phyloP scores from a whole-genome alignment of 2,888 invertebrate species.

The Galeopsomyia nigrocyanea region DNA sequence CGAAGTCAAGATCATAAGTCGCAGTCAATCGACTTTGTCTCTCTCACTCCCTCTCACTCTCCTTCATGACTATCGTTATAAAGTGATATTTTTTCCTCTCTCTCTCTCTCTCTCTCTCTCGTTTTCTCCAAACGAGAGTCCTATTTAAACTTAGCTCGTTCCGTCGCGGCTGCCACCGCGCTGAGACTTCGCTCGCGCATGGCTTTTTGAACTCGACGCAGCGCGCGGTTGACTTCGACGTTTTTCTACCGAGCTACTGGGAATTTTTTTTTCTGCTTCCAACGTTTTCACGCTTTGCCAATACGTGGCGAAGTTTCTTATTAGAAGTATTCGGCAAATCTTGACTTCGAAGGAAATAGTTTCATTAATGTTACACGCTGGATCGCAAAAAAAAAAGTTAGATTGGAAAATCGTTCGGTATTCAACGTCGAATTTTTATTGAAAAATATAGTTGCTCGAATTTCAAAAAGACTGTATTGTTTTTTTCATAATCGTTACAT shows the following conservation, averaged over 20 bases:
- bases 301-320: too few relatives aligned
- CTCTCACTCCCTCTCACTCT: neutral
- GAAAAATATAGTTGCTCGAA: too few relatives aligned
- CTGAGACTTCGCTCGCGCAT: neutral
- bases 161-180: slow-evolving; percentile 2
- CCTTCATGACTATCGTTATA: slow-evolving; percentile 9
- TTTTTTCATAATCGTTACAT: too few relatives aligned
- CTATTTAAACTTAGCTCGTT: slow-evolving; percentile 44
- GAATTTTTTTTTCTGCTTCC: neutral
- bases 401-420: too few relatives aligned
- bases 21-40: slow-evolving; percentile 2
- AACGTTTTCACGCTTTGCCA: too few relatives aligned
- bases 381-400: too few relatives aligned
- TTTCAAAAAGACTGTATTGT: too few relatives aligned
- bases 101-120: too few relatives aligned
- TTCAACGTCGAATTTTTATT: too few relatives aligned
- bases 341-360: too few relatives aligned
- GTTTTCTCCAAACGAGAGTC: neutral
- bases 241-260: neutral
- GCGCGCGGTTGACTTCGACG: slow-evolving; percentile 12
- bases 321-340: too few relatives aligned
- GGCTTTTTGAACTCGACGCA: slow-evolving; percentile 13
- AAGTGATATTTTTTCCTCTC: slow-evolving; percentile 15
- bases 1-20: neutral
- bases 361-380: too few relatives aligned